Percentiles rank a stretch among this genome's conserved stretches.
Conservation (phyloP, 1,140 invertebrate genomes). For the Rhopalosiphum maidis region DNA sequence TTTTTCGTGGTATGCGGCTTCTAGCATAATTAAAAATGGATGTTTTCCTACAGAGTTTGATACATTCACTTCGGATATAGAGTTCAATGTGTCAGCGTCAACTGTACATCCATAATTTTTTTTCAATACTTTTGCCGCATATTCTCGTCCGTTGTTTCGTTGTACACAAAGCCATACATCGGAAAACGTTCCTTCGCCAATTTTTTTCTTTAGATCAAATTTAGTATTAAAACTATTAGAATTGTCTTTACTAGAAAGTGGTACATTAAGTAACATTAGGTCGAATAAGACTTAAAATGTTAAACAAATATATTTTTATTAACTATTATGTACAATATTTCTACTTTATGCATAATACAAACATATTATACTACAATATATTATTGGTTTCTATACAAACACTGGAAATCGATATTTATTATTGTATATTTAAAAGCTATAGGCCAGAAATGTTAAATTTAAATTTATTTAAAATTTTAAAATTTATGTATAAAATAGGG, state of each 20-base stretch:
- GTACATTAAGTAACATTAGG: not conserved
- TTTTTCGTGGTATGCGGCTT: slow-evolving; percentile 65
- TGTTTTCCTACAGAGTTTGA: not conserved
- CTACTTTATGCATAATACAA: not conserved
- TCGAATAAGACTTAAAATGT: not conserved
- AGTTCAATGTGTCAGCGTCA: not conserved
- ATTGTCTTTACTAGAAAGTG: no score
- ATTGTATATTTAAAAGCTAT: not conserved
- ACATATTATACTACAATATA: not conserved
- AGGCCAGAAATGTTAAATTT: not conserved
- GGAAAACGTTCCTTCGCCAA: slow-evolving; percentile 73
- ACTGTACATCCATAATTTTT: slow-evolving; percentile 65
- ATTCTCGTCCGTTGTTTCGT: slow-evolving; percentile 65
- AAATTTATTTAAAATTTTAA: not conserved
- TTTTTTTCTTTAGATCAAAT: slow-evolving; percentile 63
- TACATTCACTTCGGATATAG: not conserved
- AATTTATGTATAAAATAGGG: not conserved
- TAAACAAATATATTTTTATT: not conserved
- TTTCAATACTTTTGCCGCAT: slow-evolving; percentile 73
- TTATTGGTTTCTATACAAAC: not conserved
- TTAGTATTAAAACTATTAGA: not conserved
- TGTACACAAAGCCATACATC: slow-evolving; percentile 74
- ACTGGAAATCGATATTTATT: not conserved
- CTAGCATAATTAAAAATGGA: slow-evolving; percentile 22
- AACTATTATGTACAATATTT: not conserved